These are phyloP conservation scores for Aplysina aerophoba DNA, from an alignment of 37 sponge, comb jelly and placozoan genomes.

Conservation along the genomic window DNA sequence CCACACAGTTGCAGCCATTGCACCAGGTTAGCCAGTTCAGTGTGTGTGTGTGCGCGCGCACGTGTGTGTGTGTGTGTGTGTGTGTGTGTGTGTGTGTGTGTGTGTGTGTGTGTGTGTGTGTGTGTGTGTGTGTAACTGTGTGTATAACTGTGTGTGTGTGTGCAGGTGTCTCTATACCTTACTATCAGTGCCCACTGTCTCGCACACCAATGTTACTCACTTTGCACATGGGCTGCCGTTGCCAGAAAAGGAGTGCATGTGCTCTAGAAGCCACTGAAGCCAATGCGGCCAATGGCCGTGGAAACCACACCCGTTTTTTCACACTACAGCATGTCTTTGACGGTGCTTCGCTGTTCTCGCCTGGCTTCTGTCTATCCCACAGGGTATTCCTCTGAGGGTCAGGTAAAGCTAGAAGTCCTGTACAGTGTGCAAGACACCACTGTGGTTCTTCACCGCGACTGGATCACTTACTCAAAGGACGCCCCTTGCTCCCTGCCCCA, in stretches of 20 bases:
- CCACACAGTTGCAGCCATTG: constrained; percentile 20
- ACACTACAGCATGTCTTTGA: no score
- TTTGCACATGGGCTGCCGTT: no score
- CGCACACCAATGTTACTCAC: no score
- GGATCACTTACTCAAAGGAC: not conserved
- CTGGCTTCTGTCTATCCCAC: no score
- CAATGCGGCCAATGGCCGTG: no score
- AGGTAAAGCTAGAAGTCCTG: constrained; percentile 17
- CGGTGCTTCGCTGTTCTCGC: no score
- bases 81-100: not conserved
- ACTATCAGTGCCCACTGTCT: not conserved
- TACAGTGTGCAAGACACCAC: not conserved
- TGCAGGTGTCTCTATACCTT: not conserved
- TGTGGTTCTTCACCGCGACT: not conserved
- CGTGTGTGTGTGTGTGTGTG: constrained; percentile 19
- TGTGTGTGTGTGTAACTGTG: constrained; percentile 23
- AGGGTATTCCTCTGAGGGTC: not conserved
- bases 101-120: constrained; percentile 22
- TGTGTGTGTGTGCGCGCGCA: constrained; percentile 10
- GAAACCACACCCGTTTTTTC: no score
- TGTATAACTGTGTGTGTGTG: not conserved
- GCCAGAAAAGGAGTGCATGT: no score
- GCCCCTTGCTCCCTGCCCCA: not conserved
- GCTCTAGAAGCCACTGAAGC: no score
- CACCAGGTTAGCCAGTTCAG: constrained; percentile 5